phyloP scores from a whole-genome alignment of 1,140 invertebrate genomes.

The Hermetia illucens region DNA sequence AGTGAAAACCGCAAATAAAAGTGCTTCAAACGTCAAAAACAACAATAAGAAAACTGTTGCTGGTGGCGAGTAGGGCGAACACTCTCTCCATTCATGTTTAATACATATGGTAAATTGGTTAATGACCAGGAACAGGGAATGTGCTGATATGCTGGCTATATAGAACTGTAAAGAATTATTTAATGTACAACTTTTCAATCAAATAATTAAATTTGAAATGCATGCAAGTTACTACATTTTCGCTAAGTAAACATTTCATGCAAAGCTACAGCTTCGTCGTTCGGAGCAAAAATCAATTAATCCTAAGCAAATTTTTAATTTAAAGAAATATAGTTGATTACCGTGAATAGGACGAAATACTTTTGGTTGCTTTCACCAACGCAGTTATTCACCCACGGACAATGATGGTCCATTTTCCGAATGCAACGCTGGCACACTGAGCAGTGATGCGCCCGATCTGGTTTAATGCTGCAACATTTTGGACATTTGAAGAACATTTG shows the following conservation, averaged over 20 bases:
- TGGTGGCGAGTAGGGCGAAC: conserved; percentile 84
- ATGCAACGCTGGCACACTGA: conserved; percentile 94
- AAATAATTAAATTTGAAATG: too few relatives aligned
- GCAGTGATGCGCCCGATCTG: conserved; percentile 96
- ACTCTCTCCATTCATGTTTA: conserved; percentile 87
- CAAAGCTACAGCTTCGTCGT: too few relatives aligned
- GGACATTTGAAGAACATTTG: conserved; percentile 95
- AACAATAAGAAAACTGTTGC: conserved; percentile 89
- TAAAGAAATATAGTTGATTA: conserved; percentile 40
- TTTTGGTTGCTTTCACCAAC: conserved; percentile 99
- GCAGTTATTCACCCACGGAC: conserved; percentile 98
- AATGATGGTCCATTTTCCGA: conserved; percentile 98
- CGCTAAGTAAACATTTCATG: too few relatives aligned
- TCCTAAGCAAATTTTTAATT: too few relatives aligned
- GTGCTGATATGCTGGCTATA: conserved; percentile 89
- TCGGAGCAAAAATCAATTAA: too few relatives aligned
- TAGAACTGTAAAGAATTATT: conserved; percentile 71
- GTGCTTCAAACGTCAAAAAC: conserved; percentile 90
- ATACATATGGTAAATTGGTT: conserved; percentile 92
- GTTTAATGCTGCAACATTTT: conserved; percentile 98
- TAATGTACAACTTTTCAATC: too few relatives aligned
- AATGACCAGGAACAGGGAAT: conserved; percentile 81
- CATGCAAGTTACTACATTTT: too few relatives aligned
- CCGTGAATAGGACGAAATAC: conserved; percentile 97
- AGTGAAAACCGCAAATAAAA: conserved; percentile 97